Evolutionary conservation across 35 echinoderm and acorn worm species (phyloP), one percentile per base, ranked within the genome.

Genomic region (Ophioderma brevispina): DNA sequence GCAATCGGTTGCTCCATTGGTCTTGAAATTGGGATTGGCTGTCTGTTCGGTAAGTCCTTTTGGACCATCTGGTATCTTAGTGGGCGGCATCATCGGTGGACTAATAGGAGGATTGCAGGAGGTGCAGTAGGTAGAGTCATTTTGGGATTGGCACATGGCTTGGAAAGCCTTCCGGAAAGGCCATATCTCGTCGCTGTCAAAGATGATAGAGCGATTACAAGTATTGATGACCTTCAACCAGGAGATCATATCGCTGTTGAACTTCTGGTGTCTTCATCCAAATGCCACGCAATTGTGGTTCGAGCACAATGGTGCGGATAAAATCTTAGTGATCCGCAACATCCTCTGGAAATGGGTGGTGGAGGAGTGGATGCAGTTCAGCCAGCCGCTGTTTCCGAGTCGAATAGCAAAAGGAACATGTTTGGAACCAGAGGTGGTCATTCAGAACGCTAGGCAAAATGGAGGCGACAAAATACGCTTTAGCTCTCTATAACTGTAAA

Each of bases 211-310:
- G 21, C 31, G 34, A 28, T 36, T 4, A 49, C 34, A 30, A 36
- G 36, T 1, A 38, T 90, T n/a, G 31, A 38, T 18, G 76, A 92
- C 39, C 82, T 92, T 17, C 13, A 79, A 18, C 39, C 42, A 0
- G 90, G 82, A 81, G 90, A 92, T 38, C 90, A 92, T n/a, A 78
- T 92, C 15, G 90, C 86, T 34, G 30, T 92, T 1, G 50, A 76
- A 35, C 41, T 75, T 13, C 36, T 39, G 6, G 0, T 78, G 1
- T 15, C 80, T 13, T 82, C 85, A 38, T 82, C 90, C 6, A 77
- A 82, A 56, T 84, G 82, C 37, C 90, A 92, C 78, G 90, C 81
- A 31, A 92, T 92, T 52, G 35, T 92, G 31, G 63, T n/a, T 92
- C 1, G 63, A 75, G 11, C 14, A 33, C 1, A 23, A 79, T 55